Base-by-base conservation (phyloP, 2,888 invertebrate genomes). In the Trichopoda pennipes region DNA sequence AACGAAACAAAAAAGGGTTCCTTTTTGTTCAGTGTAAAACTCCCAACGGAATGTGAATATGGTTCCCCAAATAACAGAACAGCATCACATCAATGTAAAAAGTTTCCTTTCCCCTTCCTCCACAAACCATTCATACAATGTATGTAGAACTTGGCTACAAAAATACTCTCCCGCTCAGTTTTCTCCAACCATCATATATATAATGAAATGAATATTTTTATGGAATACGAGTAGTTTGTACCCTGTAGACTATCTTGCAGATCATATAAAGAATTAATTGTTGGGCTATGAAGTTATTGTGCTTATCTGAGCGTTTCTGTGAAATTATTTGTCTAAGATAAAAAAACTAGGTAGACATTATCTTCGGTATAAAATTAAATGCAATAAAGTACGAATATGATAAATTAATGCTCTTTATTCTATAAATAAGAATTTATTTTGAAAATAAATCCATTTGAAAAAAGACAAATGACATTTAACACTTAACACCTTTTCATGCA, bases 51-150 rank as follows among this genome's bases (percentile, higher is more conserved):
- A 68, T 82, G 35, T 72, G 72, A 82, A 79, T 82, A 82, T 76
- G 79, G 75, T 79, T 82, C 82, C 82, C 82, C 75, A 82, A 82
- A 68, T 75, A 82, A 76, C 82, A 68, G 44, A 82, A 79, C 82
- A 79, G 73, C 73, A 77, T 73, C 72, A 69, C 81, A 82, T 79
- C 75, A 76, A 49, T 76, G 75, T 68, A 76, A 76, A 75, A 76
- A 79, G 35, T 58, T 79, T 44, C 58, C 56, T 68, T 49, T 79
- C 10, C 38, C 53, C 23, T 42, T 51, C 35, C 49, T 38, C 75
- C 38, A 23, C 16, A 38, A 61, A 17, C 49, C 56, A 32, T 66
- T 10, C 63, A 51, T 16, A 49, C 72, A 61, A 28, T 53, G 35
- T 23, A 69, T 32, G 19, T 55, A 42, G 60, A 53, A 68, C 38